These are phyloP conservation scores for Patella depressa DNA, from an alignment of 2,888 invertebrate genomes.

Conservation along the genomic window DNA sequence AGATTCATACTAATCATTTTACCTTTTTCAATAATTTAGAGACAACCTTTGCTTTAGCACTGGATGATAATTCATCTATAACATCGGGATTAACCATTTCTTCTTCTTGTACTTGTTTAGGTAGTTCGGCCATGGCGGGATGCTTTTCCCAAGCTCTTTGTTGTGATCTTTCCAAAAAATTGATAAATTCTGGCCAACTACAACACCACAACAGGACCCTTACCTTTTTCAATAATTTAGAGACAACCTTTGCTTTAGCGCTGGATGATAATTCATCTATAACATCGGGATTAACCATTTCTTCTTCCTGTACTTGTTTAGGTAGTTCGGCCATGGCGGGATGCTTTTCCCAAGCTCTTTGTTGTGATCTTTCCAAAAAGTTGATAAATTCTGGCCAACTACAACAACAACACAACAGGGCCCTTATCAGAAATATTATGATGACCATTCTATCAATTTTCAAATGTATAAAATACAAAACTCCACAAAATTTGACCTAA, in stretches of 20 bases:
- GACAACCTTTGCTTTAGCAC: conserved; percentile 48
- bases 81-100: conserved; percentile 43
- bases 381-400: conserved; percentile 69
- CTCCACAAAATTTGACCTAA: no score
- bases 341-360: conserved; percentile 47
- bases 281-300: conserved; percentile 41
- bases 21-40: conserved; percentile 53
- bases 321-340: conserved; percentile 53
- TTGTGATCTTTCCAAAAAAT: conserved; percentile 63
- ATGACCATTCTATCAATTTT: no score
- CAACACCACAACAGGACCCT: conserved; percentile 14
- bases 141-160: conserved; percentile 48
- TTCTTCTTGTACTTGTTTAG: conserved; percentile 44
- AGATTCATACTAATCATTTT: not conserved
- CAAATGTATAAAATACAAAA: no score
- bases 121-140: conserved; percentile 51
- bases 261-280: conserved; percentile 51
- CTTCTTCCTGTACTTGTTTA: conserved; percentile 43
- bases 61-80: conserved; percentile 50
- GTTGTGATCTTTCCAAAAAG: conserved; percentile 63
- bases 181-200: conserved; percentile 69
- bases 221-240: conserved; percentile 52
- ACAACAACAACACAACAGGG: conserved; percentile 13
- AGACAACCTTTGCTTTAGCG: conserved; percentile 50
- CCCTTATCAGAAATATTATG: no score